Conservation (phyloP, 2,113 vertebrate species). For the Trogon surrucura region DNA sequence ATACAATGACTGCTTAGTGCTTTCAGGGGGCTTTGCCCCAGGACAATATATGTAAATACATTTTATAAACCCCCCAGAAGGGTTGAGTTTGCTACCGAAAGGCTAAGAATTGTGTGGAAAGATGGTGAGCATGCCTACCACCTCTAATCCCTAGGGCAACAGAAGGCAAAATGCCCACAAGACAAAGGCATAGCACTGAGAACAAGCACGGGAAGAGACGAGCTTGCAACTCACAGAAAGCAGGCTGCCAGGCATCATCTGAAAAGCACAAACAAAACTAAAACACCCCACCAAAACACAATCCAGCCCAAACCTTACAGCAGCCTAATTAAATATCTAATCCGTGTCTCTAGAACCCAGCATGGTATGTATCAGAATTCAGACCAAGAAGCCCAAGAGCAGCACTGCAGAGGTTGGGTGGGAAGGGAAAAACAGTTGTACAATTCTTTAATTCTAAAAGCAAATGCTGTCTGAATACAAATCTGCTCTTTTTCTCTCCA, state of each 20-base stretch:
- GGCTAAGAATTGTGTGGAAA: neutral
- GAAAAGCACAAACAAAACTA: neutral
- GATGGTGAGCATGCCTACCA: neutral
- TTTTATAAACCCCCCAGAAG: neutral
- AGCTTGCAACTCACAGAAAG: neutral
- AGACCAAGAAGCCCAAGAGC: neutral
- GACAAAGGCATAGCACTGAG: neutral
- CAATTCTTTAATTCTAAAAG: neutral
- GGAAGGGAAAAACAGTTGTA: neutral
- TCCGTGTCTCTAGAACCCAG: neutral
- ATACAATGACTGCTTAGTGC: neutral
- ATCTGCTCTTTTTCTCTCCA: neutral
- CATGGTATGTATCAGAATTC: neutral
- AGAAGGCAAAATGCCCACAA: fast-evolving
- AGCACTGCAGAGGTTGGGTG: neutral
- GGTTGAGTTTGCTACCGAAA: neutral
- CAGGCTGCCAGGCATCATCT: neutral
- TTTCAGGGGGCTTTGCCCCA: neutral
- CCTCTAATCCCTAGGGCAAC: neutral
- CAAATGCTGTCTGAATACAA: neutral
- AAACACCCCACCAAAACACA: neutral
- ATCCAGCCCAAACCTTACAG: neutral
- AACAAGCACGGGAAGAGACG: neutral
- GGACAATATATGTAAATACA: neutral
- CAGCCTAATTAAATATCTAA: neutral